phyloP scores from a whole-genome alignment of 2,113 vertebrate species.

The Cyrtonyx montezumae region DNA sequence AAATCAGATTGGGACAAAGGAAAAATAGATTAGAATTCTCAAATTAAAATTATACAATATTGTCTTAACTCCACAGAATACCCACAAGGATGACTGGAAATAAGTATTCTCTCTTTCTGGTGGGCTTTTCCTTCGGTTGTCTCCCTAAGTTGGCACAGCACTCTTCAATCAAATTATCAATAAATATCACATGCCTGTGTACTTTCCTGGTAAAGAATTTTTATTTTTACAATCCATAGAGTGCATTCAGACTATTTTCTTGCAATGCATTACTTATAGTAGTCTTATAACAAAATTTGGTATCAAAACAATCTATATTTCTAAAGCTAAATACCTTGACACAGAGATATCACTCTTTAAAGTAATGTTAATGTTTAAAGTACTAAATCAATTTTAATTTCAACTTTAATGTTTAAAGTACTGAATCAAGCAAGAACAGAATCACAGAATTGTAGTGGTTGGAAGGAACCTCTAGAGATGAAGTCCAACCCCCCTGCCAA shows the following conservation, averaged over 20 bases:
- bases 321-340: neutral
- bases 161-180: neutral
- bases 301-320: neutral
- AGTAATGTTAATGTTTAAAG: accelerated
- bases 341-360: neutral
- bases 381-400: too few relatives aligned
- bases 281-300: neutral
- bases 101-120: neutral
- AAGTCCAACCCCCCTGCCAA: too few relatives aligned
- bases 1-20: neutral
- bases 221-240: neutral
- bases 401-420: too few relatives aligned
- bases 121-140: neutral
- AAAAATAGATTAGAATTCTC: neutral
- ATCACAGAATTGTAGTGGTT: too few relatives aligned
- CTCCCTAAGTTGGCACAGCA: neutral
- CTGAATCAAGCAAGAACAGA: neutral
- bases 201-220: neutral
- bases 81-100: neutral
- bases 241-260: neutral
- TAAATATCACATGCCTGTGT: neutral
- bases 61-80: neutral
- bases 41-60: neutral
- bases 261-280: neutral
- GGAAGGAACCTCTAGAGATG: too few relatives aligned